Base-by-base conservation (phyloP, 2,797 vertebrate species). In the Acipenser transmontanus region DNA sequence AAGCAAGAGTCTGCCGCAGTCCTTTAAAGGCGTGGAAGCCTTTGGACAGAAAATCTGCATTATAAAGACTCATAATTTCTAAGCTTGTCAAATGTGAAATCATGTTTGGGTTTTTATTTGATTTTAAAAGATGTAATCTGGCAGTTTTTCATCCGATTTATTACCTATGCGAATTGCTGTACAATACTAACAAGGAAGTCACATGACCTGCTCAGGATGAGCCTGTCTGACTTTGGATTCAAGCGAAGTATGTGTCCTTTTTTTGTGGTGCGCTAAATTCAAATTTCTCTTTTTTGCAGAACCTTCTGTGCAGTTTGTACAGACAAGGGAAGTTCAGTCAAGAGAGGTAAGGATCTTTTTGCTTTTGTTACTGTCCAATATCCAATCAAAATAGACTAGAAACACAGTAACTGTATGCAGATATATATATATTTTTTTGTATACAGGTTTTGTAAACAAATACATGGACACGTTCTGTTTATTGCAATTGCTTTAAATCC, bases 271-370 rank as follows among this genome's bases (percentile, higher is more conserved):
- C 3, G 4, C 34, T 34, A 34, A 34, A 34, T 34, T 34, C 34
- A 34, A 34, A 34, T 34, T 34, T 34, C 34, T 78, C 11, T 72
- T 61, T 78, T 78, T 66, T 73, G 65, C 81, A 96, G 93, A 80
- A 66, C 71, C 76, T 70, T 66, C 83, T 49, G 76, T 84, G 73
- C 81, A 89, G 47, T 73, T 78, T 68, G 81, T 84, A 72, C 85
- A 89, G 74, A 68, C 84, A 71, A 87, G 67, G 6, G 78, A 93
- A 64, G 80, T 84, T 77, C 83, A 92, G 54, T 83, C 88, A 60
- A 86, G 83, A 74, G 90, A 95, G 94, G 95, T 98, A 87, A 87
- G 88, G 61, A 5, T 6, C 1, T n/a, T 1, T 20, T 12, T 6
- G 1, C 17, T 57, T 34, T n/a, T 49, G 34, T 34, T 3, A 0